Conservation (phyloP, 1,140 invertebrate species). For the Drosophila guanche region DNA sequence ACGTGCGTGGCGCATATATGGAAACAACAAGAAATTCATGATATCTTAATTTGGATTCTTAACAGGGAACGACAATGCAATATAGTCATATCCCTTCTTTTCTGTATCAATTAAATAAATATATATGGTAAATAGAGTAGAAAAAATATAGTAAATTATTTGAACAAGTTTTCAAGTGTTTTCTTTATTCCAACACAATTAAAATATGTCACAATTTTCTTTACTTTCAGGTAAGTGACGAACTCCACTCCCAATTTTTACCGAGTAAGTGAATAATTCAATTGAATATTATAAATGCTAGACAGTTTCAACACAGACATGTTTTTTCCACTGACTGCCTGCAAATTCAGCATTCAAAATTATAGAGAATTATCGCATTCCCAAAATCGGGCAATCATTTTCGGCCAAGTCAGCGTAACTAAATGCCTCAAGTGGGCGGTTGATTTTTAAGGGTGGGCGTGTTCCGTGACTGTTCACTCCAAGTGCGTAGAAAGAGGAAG, state of each 20-base stretch:
- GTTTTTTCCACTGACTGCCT: constrained; percentile 11
- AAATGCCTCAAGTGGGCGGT: constrained; percentile 9
- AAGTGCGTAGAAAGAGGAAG: constrained; percentile 25
- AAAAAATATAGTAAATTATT: too few relatives aligned
- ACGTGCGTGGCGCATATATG: too few relatives aligned
- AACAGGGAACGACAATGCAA: too few relatives aligned
- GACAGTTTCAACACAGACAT: neutral
- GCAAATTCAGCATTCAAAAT: constrained; percentile 3
- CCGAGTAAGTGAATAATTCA: constrained; percentile 18
- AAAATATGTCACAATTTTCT: neutral
- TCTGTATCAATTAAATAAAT: too few relatives aligned
- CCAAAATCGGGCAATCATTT: constrained; percentile 7
- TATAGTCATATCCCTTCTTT: too few relatives aligned
- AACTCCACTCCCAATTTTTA: neutral
- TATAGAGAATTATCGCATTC: neutral
- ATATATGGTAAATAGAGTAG: too few relatives aligned
- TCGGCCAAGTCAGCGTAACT: constrained; percentile 23
- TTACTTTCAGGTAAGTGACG: constrained; percentile 24
- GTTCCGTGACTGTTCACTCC: constrained; percentile 35
- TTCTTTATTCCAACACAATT: neutral
- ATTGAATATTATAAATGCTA: neutral
- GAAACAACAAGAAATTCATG: too few relatives aligned
- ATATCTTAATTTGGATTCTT: too few relatives aligned
- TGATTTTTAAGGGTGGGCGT: neutral
- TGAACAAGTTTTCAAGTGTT: neutral